phyloP scores from a whole-genome alignment of 1,140 invertebrate species.

The Bombus soroeensis region DNA sequence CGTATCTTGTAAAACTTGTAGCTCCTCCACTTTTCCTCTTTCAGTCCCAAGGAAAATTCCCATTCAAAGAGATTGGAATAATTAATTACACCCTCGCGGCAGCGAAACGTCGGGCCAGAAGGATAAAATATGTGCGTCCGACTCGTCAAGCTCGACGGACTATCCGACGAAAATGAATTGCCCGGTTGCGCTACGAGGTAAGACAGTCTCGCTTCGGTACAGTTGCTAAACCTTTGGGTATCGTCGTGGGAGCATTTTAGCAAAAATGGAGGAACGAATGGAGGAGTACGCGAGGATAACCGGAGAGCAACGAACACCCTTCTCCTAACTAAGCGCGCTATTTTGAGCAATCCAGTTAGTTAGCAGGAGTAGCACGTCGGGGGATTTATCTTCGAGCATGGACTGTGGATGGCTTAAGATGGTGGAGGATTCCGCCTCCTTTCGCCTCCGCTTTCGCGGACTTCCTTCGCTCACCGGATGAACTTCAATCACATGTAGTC shows the following conservation, averaged over 20 bases:
- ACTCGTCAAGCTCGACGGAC: conserved; percentile 41
- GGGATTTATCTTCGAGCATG: conserved; percentile 73
- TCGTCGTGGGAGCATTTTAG: conserved; percentile 35
- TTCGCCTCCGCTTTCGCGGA: neutral
- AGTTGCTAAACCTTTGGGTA: no score
- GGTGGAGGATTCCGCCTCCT: conserved; percentile 51
- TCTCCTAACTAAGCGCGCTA: conserved; percentile 61
- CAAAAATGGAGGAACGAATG: conserved; percentile 7
- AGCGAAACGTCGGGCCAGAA: neutral
- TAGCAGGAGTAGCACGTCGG: conserved; percentile 71
- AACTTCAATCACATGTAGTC: conserved; percentile 51
- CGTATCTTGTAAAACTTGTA: neutral
- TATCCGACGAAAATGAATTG: conserved; percentile 49
- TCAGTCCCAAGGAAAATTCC: conserved; percentile 2
- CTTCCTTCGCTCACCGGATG: neutral
- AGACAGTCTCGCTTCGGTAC: conserved; percentile 31
- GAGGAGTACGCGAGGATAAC: neutral
- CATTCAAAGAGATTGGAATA: conserved; percentile 37
- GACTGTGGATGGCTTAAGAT: conserved; percentile 68
- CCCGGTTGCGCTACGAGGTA: neutral
- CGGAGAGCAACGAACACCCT: neutral
- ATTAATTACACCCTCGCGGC: conserved; percentile 49
- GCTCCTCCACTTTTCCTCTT: neutral
- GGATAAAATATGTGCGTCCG: conserved; percentile 15
- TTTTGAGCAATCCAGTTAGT: conserved; percentile 74